Conservation (phyloP, 2,888 invertebrate genomes). For the Gymnoscelis rufifasciata region DNA sequence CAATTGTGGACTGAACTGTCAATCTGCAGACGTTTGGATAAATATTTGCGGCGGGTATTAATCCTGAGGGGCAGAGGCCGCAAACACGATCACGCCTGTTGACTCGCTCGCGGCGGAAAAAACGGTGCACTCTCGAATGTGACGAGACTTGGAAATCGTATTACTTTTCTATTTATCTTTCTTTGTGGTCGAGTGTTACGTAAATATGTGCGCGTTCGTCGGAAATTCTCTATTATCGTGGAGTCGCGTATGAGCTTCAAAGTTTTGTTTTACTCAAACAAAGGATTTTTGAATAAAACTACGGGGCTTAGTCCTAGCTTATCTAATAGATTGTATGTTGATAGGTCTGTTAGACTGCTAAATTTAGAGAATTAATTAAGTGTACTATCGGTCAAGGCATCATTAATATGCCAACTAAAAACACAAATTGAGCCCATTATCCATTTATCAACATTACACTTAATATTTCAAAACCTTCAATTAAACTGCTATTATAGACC, state of each 20-base stretch:
- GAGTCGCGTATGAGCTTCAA: constrained; percentile 41
- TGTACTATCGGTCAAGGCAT: constrained; percentile 1
- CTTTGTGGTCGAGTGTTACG: constrained; percentile 78
- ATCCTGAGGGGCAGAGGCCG: constrained; percentile 56
- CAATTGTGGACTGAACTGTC: constrained; percentile 78
- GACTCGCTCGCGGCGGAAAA: constrained; percentile 53
- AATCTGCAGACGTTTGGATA: constrained; percentile 76
- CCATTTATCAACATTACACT: constrained; percentile 29
- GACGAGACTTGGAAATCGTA: constrained; percentile 65
- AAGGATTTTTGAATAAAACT: no score
- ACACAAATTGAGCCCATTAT: constrained; percentile 14
- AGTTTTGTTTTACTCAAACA: constrained; percentile 29
- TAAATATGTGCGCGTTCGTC: constrained; percentile 71
- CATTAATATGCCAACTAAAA: constrained; percentile 15
- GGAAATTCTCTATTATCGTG: constrained; percentile 66
- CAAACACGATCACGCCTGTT: constrained; percentile 65
- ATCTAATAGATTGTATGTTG: no score
- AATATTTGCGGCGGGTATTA: constrained; percentile 78
- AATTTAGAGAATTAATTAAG: not conserved
- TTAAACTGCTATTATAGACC: constrained; percentile 22
- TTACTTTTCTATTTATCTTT: constrained; percentile 75
- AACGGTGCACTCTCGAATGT: constrained; percentile 56
- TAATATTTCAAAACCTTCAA: constrained; percentile 25
- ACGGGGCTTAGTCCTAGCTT: no score
- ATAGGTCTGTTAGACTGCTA: no score